Evolutionary conservation across 35 echinoderm and acorn worm genomes (phyloP).

Genomic region (Apostichopus parvimensis): DNA sequence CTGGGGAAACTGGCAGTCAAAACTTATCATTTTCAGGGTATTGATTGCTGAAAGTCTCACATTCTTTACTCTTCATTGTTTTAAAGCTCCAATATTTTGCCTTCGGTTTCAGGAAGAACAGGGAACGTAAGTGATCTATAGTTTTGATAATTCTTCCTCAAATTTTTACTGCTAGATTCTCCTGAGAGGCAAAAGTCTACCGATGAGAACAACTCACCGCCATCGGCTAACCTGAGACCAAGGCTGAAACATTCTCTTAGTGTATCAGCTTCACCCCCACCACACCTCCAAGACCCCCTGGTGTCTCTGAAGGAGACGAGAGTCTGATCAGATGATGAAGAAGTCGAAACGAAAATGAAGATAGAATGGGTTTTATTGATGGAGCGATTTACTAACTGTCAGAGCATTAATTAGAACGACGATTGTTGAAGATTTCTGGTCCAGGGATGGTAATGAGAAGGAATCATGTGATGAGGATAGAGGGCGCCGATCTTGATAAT

Average conservation of each 20-base stretch:
- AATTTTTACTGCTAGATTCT: not conserved
- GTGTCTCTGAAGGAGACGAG: conserved; percentile 49
- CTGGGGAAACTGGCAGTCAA: too few relatives aligned
- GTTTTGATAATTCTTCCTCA: not conserved
- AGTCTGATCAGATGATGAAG: conserved; percentile 10
- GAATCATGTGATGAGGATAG: too few relatives aligned
- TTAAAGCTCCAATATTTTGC: too few relatives aligned
- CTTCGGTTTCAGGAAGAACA: too few relatives aligned
- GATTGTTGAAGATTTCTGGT: not conserved
- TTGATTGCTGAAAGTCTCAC: too few relatives aligned
- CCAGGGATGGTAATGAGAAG: not conserved
- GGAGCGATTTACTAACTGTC: not conserved
- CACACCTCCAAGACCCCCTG: conserved; percentile 53
- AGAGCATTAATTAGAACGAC: not conserved
- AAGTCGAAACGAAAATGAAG: too few relatives aligned
- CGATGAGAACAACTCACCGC: conserved; percentile 47
- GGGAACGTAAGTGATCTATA: too few relatives aligned
- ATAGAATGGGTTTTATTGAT: not conserved
- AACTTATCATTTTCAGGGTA: too few relatives aligned
- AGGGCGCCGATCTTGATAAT: too few relatives aligned
- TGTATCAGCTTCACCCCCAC: conserved; percentile 55
- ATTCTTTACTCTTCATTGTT: too few relatives aligned
- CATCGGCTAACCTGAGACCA: conserved; percentile 54
- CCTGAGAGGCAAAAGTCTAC: not conserved
- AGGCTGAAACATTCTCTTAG: conserved; percentile 46